Percentiles rank a stretch among this genome's conserved stretches.
Conservation (phyloP, 2,888 invertebrate species). For the Ecdyonurus torrentis region DNA sequence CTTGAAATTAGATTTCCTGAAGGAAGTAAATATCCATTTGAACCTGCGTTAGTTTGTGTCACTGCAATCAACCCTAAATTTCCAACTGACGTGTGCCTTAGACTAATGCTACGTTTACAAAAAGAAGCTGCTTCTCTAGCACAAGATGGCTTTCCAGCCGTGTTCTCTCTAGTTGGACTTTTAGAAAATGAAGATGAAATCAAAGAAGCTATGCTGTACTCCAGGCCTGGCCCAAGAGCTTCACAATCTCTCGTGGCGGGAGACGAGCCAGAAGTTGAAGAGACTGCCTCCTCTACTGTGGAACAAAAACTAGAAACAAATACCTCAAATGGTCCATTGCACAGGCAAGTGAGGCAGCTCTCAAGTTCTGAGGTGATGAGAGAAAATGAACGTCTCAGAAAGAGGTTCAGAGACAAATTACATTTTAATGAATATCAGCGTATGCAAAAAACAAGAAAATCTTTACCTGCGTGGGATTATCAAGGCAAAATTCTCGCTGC, state of each 20-base stretch:
- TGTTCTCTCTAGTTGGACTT: conserved; percentile 34
- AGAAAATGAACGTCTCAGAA: conserved; percentile 44
- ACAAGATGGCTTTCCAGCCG: conserved; percentile 48
- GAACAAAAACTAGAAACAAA: conserved; percentile 38
- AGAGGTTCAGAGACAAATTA: conserved; percentile 40
- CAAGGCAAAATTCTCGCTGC: conserved; percentile 48
- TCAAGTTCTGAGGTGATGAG: conserved; percentile 23
- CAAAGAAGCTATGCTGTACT: not conserved
- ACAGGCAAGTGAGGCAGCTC: conserved; percentile 14
- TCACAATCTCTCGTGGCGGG: conserved; percentile 2
- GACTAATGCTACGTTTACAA: conserved; percentile 45
- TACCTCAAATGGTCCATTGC: conserved; percentile 35
- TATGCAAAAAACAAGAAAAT: conserved; percentile 43
- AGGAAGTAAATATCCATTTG: conserved; percentile 52
- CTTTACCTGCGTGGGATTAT: conserved; percentile 56
- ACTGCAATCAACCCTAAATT: conserved; percentile 39
- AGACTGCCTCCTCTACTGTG: conserved; percentile 29
- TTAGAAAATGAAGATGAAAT: not conserved
- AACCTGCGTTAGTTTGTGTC: conserved; percentile 52
- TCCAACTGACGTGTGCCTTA: conserved; percentile 44
- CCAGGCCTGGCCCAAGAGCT: not conserved
- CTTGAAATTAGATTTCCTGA: conserved; percentile 59
- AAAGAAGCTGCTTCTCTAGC: conserved; percentile 49
- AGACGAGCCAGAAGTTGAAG: conserved; percentile 19
- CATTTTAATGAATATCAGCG: conserved; percentile 33